Percentiles rank a stretch among this genome's conserved stretches.
These are phyloP conservation scores for Ypsolopha scabrella DNA, from an alignment of 2,888 invertebrate species.

Conservation along the genomic window DNA sequence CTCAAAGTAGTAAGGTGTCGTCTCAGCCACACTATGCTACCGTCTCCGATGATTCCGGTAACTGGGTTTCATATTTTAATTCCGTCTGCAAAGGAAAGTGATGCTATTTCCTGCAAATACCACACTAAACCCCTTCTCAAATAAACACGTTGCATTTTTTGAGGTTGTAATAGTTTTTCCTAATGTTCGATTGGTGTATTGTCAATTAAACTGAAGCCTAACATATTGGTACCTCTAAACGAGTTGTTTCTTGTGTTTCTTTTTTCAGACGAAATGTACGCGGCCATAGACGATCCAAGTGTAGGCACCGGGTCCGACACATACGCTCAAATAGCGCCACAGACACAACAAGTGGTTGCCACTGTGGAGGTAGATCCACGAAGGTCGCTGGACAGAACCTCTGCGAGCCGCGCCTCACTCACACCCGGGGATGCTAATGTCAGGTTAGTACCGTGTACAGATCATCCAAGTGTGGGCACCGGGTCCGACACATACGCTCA, in stretches of 20 bases:
- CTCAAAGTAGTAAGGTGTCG: slow-evolving; percentile 73
- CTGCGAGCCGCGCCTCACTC: no score
- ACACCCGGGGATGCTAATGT: no score
- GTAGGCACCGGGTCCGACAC: slow-evolving; percentile 85
- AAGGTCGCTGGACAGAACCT: no score
- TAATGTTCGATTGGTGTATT: no score
- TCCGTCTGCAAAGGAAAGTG: not conserved
- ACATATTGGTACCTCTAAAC: no score
- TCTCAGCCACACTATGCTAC: slow-evolving; percentile 83
- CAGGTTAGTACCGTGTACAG: no score
- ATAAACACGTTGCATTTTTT: no score
- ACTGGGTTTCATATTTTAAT: slow-evolving; percentile 8
- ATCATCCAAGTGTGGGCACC: no score
- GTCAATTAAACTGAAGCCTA: no score
- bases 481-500: slow-evolving; percentile 91
- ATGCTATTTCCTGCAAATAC: not conserved
- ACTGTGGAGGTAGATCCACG: no score
- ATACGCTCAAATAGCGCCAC: slow-evolving; percentile 81
- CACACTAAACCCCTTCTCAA: no score
- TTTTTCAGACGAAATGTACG: slow-evolving; percentile 85
- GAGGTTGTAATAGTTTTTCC: no score
- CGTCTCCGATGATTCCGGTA: slow-evolving; percentile 91
- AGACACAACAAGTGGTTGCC: slow-evolving; percentile 3
- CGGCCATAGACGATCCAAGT: slow-evolving; percentile 85
- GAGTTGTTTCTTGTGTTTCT: not conserved